Base-by-base conservation (phyloP, 2,113 vertebrate genomes). In the Odontesthes bonariensis region DNA sequence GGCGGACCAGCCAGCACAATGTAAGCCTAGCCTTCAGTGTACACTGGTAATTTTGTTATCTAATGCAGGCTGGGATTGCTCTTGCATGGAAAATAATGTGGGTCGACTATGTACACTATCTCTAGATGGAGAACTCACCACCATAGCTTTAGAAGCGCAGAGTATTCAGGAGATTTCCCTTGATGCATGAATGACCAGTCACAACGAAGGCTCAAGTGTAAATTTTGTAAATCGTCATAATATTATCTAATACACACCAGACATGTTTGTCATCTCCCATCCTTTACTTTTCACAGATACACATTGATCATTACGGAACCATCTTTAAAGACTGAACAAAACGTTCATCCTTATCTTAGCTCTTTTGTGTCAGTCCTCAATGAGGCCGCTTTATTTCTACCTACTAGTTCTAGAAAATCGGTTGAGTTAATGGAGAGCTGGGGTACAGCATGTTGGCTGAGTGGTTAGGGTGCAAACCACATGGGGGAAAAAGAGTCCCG, bases 31-130 rank as follows among this genome's bases (percentile, higher is more conserved):
- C 73, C 57, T 66, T 87, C 54, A 71, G 49, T 46, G 57, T 71
- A 63, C 77, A 71, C 42, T 80, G 77, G 69, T 81, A 84, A 83
- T 86, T 88, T 87, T 86, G 79, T 85, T 88, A 86, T 85, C 68
- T 76, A 82, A 86, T 69, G 51, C 65, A 19, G 60, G 76, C 79
- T 73, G 75, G 62, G 62, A 49, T 84, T 84, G 74, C 10, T 81
- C 65, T 80, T 46, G 68, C 70, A 16, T 69, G 57, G 70, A 67
- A 72, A 82, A 85, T 81, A 57, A 86, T 77, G 51, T 33, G 31
- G 61, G 52, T 68, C 35, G 44, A 57, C 58, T 47, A 23, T 62
- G 17, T 27, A 0, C 22, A 33, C 56, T 57, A 17, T 64, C 54
- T 69, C 16, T 67, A 9, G 9, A 33, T 68, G 51, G 31, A 63